These are phyloP conservation scores for Chaetorhynchus papuensis DNA, from an alignment of 2,113 vertebrate species.

Conservation along the genomic window DNA sequence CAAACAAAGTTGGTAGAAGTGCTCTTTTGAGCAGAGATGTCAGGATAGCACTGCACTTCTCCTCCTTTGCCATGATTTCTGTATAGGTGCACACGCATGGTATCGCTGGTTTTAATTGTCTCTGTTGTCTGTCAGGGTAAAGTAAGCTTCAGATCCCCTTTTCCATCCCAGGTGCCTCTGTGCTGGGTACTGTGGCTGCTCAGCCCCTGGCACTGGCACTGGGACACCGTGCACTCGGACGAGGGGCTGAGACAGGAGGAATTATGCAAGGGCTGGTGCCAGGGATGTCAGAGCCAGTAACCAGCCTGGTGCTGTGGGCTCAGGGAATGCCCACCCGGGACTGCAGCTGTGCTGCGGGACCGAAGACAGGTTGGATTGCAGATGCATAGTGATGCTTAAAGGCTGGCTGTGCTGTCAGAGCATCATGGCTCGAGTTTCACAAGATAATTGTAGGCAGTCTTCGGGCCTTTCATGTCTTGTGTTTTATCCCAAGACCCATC, in stretches of 20 bases:
- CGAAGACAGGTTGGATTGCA: not conserved
- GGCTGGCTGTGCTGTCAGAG: not conserved
- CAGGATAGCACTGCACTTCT: not conserved
- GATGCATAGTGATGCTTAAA: not conserved
- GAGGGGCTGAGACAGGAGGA: not conserved
- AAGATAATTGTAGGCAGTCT: not conserved
- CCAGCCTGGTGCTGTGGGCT: not conserved
- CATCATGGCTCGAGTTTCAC: not conserved
- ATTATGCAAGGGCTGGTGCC: not conserved
- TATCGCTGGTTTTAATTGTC: not conserved
- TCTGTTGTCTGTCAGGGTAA: not conserved
- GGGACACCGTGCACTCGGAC: accelerated
- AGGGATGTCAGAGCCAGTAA: not conserved
- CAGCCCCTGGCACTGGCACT: not conserved
- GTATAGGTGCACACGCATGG: not conserved
- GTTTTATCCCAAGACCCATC: not conserved
- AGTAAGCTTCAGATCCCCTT: not conserved
- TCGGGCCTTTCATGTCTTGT: not conserved
- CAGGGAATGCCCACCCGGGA: not conserved
- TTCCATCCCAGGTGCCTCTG: not conserved
- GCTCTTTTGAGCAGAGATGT: not conserved
- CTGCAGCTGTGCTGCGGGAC: not conserved
- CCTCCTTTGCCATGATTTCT: not conserved
- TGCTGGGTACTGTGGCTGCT: not conserved
- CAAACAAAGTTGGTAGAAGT: not conserved